These are phyloP conservation scores for Lagopus leucura DNA, from an alignment of 2,113 vertebrate genomes.

Conservation along the genomic window DNA sequence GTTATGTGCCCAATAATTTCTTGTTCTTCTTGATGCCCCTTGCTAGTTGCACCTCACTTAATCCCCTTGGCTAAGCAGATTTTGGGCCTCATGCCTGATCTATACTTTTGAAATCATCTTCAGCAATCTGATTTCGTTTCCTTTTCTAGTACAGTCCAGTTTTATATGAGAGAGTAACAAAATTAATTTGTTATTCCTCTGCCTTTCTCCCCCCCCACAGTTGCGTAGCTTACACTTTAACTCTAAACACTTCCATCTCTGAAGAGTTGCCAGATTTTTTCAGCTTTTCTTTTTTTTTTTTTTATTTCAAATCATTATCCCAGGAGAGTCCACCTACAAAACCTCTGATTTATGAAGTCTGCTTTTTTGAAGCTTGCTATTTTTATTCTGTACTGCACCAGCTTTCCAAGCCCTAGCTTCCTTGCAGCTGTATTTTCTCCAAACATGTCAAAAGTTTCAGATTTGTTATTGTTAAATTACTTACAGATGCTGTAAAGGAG, in stretches of 20 bases:
- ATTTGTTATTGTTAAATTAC: background rate
- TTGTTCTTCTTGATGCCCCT: background rate
- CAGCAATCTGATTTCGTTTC: background rate
- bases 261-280: slow-evolving; percentile 3
- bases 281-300: background rate
- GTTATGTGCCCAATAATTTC: background rate
- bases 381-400: slow-evolving; percentile 3
- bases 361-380: background rate
- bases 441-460: slow-evolving; percentile 33
- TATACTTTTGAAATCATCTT: background rate
- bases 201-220: background rate
- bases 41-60: background rate
- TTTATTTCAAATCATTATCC: background rate
- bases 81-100: background rate
- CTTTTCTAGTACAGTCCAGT: background rate
- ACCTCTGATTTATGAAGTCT: slow-evolving; percentile 48
- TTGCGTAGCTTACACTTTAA: background rate
- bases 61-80: background rate
- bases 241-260: background rate
- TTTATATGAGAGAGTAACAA: background rate
- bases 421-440: slow-evolving; percentile 9
- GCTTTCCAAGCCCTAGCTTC: background rate
- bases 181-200: background rate
- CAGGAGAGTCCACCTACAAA: background rate
- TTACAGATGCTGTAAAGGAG: background rate